phyloP scores from a whole-genome alignment of 2,797 vertebrate genomes.

The Onychomys arenicola region DNA sequence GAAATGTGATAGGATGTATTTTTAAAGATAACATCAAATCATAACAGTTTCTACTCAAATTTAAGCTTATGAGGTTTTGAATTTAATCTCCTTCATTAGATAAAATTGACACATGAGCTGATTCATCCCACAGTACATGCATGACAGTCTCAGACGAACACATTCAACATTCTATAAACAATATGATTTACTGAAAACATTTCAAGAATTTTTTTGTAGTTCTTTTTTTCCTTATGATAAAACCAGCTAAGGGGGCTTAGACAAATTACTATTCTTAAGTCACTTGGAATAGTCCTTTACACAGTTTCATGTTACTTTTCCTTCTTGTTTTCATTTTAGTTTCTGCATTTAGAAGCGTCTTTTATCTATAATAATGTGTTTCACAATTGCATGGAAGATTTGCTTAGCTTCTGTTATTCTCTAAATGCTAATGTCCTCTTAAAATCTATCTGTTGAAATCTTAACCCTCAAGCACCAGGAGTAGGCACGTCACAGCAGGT shows the following conservation, averaged over 20 bases:
- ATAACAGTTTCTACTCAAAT: neutral
- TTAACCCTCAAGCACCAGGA: neutral
- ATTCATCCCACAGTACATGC: neutral
- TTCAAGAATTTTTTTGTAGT: neutral
- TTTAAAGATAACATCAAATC: neutral
- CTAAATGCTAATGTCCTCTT: neutral
- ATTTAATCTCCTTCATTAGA: neutral
- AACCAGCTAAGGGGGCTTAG: neutral
- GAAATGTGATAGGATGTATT: neutral
- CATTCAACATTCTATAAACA: neutral
- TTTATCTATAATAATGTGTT: neutral
- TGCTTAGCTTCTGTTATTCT: neutral
- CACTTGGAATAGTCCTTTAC: neutral
- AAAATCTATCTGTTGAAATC: neutral
- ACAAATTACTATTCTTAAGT: slow-evolving; percentile 27
- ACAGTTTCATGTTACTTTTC: neutral
- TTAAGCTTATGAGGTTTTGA: neutral
- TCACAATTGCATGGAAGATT: neutral
- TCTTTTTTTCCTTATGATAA: slow-evolving; percentile 12
- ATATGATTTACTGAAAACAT: slow-evolving; percentile 12
- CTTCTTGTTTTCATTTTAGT: slow-evolving; percentile 30
- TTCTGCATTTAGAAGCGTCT: neutral
- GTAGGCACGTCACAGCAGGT: neutral
- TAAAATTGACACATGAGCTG: neutral
- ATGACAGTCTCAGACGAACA: neutral